Conservation (phyloP, 2,888 invertebrate species). For the Dicyrtomina minuta region DNA sequence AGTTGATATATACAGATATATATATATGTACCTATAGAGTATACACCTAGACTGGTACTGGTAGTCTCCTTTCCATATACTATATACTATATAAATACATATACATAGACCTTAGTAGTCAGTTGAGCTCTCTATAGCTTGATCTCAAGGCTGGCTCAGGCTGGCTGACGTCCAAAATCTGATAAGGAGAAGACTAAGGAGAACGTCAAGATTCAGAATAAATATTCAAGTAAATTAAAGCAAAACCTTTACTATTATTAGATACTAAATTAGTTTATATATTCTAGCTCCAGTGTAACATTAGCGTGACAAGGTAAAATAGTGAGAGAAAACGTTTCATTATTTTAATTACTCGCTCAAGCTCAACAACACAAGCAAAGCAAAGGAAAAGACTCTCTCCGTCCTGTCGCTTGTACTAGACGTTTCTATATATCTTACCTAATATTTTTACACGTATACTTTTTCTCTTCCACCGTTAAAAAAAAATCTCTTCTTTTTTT, state of each 20-base stretch:
- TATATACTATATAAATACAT: not conserved
- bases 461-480: too few relatives aligned
- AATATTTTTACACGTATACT: too few relatives aligned
- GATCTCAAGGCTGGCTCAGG: conserved; percentile 4
- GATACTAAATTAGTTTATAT: too few relatives aligned
- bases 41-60: not conserved
- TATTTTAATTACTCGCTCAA: not conserved
- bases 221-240: conserved; percentile 18
- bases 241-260: not conserved
- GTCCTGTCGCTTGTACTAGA: not conserved
- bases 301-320: not conserved
- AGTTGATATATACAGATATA: not conserved
- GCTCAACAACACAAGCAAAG: not conserved
- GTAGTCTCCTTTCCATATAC: not conserved
- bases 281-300: not conserved
- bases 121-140: conserved; percentile 1
- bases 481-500: too few relatives aligned
- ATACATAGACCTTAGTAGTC: not conserved
- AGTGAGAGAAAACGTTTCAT: not conserved
- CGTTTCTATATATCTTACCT: too few relatives aligned
- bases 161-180: conserved; percentile 23
- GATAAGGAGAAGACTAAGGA: conserved; percentile 22
- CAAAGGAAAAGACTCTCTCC: not conserved
- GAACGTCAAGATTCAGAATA: not conserved
- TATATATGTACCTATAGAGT: not conserved